Evolutionary conservation across 2,797 vertebrate genomes (phyloP).

Genomic region (Setipinna tenuifilis): DNA sequence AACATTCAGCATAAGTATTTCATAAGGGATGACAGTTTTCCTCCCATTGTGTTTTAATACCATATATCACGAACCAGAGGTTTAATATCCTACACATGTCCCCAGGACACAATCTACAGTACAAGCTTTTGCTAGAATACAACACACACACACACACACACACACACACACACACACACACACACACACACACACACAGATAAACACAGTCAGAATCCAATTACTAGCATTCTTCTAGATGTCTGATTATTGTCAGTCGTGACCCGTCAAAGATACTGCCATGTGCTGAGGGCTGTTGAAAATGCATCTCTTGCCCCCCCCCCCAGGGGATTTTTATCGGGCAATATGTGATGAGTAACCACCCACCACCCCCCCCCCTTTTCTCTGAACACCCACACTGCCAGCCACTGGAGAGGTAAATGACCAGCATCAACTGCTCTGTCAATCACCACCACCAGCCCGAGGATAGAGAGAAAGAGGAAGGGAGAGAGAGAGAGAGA

Average conservation of each 20-base stretch:
- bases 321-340: background rate
- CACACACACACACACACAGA: conserved; percentile 43
- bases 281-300: conserved; percentile 5
- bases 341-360: background rate
- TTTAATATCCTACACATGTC: background rate
- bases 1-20: background rate
- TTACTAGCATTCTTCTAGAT: background rate
- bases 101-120: background rate
- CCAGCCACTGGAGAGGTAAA: background rate
- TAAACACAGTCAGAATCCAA: background rate
- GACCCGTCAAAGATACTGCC: background rate
- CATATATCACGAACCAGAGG: background rate
- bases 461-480: background rate
- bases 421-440: conserved; percentile 14
- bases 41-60: background rate
- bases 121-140: background rate
- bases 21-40: background rate
- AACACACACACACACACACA: conserved; percentile 21
- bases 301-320: background rate
- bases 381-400: background rate
- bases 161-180: conserved; percentile 22
- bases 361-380: background rate
- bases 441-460: no score
- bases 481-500: background rate
- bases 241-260: conserved; percentile 11